Evolutionary conservation across 2,113 vertebrate genomes (phyloP), one percentile per base, ranked within the genome.

Genomic region (Polypterus senegalus): DNA sequence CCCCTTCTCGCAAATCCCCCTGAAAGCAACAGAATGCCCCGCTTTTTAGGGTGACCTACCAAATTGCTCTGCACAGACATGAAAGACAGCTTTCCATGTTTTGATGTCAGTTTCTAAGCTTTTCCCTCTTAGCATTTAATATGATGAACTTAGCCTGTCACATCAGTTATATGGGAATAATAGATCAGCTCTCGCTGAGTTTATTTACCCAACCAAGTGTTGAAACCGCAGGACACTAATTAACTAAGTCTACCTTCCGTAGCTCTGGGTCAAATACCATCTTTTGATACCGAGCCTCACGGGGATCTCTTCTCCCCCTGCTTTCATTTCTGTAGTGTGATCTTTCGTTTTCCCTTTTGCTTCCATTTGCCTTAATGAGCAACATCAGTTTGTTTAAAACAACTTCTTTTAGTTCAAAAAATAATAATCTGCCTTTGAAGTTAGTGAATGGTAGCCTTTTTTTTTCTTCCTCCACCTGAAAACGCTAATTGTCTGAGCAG

Each of bases 161-260:
- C 49, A 58, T 59, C 49, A 54, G 57, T 52, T n/a, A 52, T 52
- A 43, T 57, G 63, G 48, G 48, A 46, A 49, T 63, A 51, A 58
- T 58, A 49, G 45, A 51, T 64, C 57, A 64, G 46, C n/a, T 59
- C 51, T 54, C 52, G 10, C 58, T 47, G 51, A 59, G 43, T 59
- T 54, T 64, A 64, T 60, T 64, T 64, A 64, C 49, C 43, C 46
- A 47, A 63, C 53, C 47, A 46, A 60, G 49, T 52, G 58, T 46
- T 59, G 56, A 44, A 57, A 5, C 56, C 44, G 56, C 56, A 57
- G 56, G 56, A 44, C 27, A 57, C 56, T 57, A 57, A 57, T 57
- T 57, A 57, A 45, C 27, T 4, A 10, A 57, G 10, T 5, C 56
- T 56, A 27, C 54, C 54, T 57, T 57, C 56, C 56, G 56, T 57